These are phyloP conservation scores for Apeltes quadracus DNA, from an alignment of 2,113 vertebrate species.

Conservation along the genomic window DNA sequence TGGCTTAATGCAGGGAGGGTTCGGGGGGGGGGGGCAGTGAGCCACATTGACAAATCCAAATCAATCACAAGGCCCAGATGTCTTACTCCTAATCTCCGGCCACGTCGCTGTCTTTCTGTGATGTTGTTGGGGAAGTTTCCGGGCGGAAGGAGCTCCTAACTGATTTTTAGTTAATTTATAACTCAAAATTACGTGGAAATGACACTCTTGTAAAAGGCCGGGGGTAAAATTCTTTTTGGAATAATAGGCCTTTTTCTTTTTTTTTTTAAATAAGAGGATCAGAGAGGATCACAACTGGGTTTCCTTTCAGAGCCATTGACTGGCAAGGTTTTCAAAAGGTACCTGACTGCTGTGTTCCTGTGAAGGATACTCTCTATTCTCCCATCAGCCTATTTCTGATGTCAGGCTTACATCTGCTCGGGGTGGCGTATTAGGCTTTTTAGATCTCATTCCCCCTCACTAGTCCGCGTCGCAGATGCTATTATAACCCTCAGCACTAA, in stretches of 20 bases:
- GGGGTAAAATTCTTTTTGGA: conserved; percentile 37
- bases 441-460: not conserved
- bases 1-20: conserved; percentile 39
- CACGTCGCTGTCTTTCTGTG: not conserved
- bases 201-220: conserved; percentile 21
- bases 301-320: conserved; percentile 38
- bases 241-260: conserved; percentile 40
- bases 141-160: not conserved
- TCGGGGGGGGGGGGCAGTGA: conserved; percentile 1
- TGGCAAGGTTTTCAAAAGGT: conserved; percentile 35
- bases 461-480: not conserved
- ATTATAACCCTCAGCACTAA: not conserved
- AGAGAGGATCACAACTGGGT: conserved; percentile 37
- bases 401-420: conserved; percentile 10
- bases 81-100: conserved; percentile 25
- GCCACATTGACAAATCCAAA: conserved; percentile 18
- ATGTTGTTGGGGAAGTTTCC: conserved; percentile 25
- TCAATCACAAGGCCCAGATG: conserved; percentile 5
- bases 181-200: conserved; percentile 19
- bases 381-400: conserved; percentile 18
- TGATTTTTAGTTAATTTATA: conserved; percentile 20
- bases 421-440: not conserved
- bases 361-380: conserved; percentile 22
- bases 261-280: conserved; percentile 5
- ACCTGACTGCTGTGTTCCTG: conserved; percentile 33